A percentile compares a stretch with the other conserved stretches of the same genome.
Evolutionary conservation across 1,140 invertebrate genomes (phyloP).

Genomic region (Dryas iulia): DNA sequence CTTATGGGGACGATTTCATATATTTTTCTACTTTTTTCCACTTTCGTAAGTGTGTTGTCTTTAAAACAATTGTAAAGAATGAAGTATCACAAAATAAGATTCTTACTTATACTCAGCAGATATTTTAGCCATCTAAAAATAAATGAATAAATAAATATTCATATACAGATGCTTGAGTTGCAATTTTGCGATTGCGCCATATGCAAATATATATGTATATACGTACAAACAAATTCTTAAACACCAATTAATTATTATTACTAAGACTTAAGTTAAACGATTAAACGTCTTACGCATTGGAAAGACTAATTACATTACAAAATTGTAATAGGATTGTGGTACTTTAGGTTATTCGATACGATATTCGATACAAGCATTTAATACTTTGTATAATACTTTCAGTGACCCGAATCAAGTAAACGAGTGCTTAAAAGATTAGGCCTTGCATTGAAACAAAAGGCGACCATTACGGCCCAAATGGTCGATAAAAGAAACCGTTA

Average conservation of each 20-base stretch:
- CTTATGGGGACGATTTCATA: no score
- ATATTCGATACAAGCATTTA: conserved; percentile 15
- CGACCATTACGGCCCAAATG: conserved; percentile 47
- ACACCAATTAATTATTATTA: neutral
- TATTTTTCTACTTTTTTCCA: no score
- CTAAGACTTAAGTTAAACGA: neutral
- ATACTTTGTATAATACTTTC: conserved; percentile 20
- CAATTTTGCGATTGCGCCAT: neutral
- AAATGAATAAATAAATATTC: no score
- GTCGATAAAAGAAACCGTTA: conserved; percentile 57
- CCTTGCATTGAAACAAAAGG: conserved; percentile 36
- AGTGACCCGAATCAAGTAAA: conserved; percentile 24
- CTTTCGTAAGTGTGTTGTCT: no score
- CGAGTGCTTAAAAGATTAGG: conserved; percentile 23
- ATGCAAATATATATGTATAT: neutral
- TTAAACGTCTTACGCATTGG: neutral
- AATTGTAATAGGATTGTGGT: conserved; percentile 2
- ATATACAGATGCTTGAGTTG: no score
- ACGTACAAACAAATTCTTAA: neutral
- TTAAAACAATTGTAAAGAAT: no score
- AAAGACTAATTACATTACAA: conserved; percentile 14
- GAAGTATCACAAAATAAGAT: no score
- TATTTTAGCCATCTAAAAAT: no score
- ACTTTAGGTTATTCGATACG: conserved; percentile 16
- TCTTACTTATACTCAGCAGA: no score